Percentiles rank a stretch among this genome's conserved stretches.
Conservation (phyloP, 2,113 vertebrate genomes). For the Xenus cinereus region DNA sequence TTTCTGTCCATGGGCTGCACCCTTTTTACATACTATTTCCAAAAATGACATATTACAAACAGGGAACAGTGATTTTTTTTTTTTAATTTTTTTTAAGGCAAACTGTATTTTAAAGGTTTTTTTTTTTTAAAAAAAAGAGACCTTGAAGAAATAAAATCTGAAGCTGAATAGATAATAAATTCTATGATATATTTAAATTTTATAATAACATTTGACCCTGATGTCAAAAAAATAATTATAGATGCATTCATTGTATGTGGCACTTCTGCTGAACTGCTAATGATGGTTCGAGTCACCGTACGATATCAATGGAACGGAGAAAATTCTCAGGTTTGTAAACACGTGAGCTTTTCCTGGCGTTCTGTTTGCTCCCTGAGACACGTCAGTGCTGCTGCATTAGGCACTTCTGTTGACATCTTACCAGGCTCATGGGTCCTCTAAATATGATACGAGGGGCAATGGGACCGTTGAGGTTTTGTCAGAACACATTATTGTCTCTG, state of each 20-base stretch:
- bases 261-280: background rate
- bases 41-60: background rate
- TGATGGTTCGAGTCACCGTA: background rate
- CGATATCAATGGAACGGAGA: background rate
- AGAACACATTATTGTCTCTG: slow-evolving; percentile 21
- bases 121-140: background rate
- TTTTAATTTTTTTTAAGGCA: background rate
- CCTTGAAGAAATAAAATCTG: background rate
- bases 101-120: background rate
- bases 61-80: background rate
- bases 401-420: background rate
- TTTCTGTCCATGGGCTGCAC: background rate
- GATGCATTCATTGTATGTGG: background rate
- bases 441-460: background rate
- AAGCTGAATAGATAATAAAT: background rate
- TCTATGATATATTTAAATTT: background rate
- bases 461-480: slow-evolving; percentile 27
- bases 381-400: background rate
- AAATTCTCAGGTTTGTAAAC: background rate
- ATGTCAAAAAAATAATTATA: background rate
- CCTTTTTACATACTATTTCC: background rate
- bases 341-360: background rate
- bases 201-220: background rate
- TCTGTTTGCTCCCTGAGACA: background rate
- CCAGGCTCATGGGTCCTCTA: slow-evolving; percentile 3